phyloP scores from a whole-genome alignment of 1,140 invertebrate species.

The Cotesia typhae region DNA sequence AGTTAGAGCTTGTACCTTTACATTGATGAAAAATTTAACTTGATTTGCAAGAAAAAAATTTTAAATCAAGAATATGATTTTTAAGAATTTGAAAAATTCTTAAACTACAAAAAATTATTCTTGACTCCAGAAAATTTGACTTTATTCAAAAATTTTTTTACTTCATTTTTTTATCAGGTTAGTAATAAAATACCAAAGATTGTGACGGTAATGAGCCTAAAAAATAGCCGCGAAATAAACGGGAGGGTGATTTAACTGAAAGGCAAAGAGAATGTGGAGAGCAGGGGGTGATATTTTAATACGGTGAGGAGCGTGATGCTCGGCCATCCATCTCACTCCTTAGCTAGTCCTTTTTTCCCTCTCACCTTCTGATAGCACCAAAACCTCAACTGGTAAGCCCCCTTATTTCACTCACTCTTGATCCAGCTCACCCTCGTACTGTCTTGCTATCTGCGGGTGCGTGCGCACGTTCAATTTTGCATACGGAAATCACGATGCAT shows the following conservation, averaged over 20 bases:
- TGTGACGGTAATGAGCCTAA: conserved; percentile 50
- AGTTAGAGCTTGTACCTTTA: conserved; percentile 41
- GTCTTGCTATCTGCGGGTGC: conserved; percentile 47
- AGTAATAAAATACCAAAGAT: no score
- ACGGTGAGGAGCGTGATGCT: conserved; percentile 56
- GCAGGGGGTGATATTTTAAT: conserved; percentile 54
- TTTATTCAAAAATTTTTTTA: no score
- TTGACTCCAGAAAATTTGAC: no score
- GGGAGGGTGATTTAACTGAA: conserved; percentile 57
- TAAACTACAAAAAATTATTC: no score
- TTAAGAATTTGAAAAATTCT: no score
- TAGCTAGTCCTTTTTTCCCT: conserved; percentile 21
- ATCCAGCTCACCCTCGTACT: background rate
- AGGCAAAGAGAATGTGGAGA: conserved; percentile 39
- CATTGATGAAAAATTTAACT: no score
- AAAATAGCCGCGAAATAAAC: conserved; percentile 57
- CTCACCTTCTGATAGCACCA: background rate
- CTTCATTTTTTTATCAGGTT: no score
- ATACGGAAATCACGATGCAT: conserved; percentile 57
- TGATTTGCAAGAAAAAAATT: no score
- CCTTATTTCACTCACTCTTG: conserved; percentile 3
- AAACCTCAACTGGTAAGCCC: no score
- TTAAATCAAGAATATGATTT: no score
- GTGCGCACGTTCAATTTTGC: conserved; percentile 56
- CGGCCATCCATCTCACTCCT: conserved; percentile 52